phyloP scores from a whole-genome alignment of 37 sponge, comb jelly and placozoan species.

The Sycon ciliatum region DNA sequence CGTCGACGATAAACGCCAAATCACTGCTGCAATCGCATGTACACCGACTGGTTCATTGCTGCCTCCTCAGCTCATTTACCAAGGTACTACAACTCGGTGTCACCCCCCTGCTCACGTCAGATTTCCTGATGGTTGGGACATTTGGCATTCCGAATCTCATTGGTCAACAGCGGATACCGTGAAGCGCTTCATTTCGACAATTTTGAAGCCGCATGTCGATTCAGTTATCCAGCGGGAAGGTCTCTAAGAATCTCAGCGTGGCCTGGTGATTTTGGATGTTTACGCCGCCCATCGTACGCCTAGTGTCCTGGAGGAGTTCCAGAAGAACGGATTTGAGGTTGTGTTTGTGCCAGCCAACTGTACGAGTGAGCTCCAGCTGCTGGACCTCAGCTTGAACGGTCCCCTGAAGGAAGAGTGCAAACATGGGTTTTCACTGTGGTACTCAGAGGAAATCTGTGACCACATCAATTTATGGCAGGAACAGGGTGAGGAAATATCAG shows the following conservation, averaged over 20 bases:
- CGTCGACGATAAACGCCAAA: background rate
- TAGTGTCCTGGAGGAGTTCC: background rate
- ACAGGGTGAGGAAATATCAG: background rate
- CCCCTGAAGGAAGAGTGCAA: background rate
- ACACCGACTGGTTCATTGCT: background rate
- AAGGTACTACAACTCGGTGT: background rate
- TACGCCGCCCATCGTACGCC: background rate
- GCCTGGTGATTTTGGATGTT: background rate
- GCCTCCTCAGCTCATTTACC: background rate
- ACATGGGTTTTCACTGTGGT: background rate
- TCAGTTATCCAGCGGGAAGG: background rate
- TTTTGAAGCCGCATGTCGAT: background rate
- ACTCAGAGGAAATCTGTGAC: background rate
- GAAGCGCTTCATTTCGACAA: background rate
- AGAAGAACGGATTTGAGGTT: background rate
- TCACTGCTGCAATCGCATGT: background rate
- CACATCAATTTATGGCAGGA: background rate
- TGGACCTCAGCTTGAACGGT: background rate
- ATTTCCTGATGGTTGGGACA: background rate
- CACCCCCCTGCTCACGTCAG: background rate
- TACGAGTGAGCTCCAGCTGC: background rate
- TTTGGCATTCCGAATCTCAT: background rate
- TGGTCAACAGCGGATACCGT: background rate
- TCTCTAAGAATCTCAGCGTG: background rate
- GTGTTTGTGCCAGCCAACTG: background rate